Conservation (phyloP, 1,140 invertebrate genomes). For the Protaetia brevitarsis region DNA sequence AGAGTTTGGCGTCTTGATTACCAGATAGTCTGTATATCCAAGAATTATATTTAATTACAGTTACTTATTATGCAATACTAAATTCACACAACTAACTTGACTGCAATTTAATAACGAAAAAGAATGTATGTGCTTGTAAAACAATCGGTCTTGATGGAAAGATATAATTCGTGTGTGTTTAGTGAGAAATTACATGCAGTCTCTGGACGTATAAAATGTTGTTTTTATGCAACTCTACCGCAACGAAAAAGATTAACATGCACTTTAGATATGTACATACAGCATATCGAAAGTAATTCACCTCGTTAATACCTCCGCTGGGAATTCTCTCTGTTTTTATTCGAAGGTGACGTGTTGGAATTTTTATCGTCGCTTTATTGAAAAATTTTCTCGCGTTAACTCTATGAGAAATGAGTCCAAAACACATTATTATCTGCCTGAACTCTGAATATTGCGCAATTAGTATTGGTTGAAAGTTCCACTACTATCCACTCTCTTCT, state of each 20-base stretch:
- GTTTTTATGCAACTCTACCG: not conserved
- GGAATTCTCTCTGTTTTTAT: not conserved
- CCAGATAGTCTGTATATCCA: no score
- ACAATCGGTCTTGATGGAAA: no score
- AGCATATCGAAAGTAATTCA: not conserved
- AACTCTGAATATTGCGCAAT: not conserved
- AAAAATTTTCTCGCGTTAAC: not conserved
- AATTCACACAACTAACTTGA: no score
- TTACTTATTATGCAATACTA: no score
- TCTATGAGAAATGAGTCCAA: not conserved
- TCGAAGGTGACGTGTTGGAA: not conserved
- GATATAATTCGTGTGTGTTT: no score
- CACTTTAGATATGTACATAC: constrained; percentile 1
- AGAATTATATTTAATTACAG: no score
- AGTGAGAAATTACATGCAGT: no score
- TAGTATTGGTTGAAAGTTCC: not conserved
- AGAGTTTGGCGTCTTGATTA: no score
- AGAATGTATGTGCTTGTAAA: not conserved
- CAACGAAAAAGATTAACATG: not conserved
- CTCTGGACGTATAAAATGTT: not conserved
- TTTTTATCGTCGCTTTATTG: not conserved
- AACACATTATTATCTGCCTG: not conserved
- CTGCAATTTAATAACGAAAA: no score
- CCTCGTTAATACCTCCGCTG: not conserved
- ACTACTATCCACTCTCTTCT: not conserved